phyloP scores from a whole-genome alignment of 2,113 vertebrate species.

The Theristicus caerulescens region DNA sequence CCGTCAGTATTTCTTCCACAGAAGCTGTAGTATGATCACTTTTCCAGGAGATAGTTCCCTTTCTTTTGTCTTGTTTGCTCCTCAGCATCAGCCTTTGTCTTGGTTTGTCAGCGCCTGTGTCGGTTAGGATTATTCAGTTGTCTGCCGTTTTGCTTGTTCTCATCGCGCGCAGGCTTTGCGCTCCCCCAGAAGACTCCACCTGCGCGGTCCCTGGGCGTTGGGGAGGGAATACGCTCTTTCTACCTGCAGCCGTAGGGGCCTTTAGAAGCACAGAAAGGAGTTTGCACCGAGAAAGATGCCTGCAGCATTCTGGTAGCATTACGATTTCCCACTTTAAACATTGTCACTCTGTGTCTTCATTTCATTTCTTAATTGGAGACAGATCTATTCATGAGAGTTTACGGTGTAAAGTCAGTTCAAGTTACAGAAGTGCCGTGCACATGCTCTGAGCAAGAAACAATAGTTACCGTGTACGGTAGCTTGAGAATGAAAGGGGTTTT shows the following conservation, averaged over 20 bases:
- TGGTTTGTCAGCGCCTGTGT: neutral
- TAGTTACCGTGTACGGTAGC: neutral
- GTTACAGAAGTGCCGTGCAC: conserved; percentile 12
- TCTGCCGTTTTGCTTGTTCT: neutral
- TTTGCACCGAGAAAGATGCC: conserved; percentile 1
- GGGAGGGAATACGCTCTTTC: neutral
- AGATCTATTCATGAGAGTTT: conserved; percentile 45
- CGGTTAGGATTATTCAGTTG: neutral
- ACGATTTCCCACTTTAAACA: conserved; percentile 44
- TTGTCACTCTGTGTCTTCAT: conserved; percentile 49
- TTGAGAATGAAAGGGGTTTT: neutral
- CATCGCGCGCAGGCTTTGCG: neutral
- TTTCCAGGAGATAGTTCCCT: neutral
- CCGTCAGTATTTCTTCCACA: neutral
- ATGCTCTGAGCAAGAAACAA: conserved; percentile 24
- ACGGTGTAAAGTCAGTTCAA: conserved; percentile 22
- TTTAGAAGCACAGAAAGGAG: neutral
- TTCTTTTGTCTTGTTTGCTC: neutral
- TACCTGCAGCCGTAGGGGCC: conserved; percentile 18
- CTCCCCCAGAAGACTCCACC: conserved; percentile 23
- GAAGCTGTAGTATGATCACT: neutral
- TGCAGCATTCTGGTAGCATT: conserved; percentile 44
- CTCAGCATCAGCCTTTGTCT: conserved; percentile 37
- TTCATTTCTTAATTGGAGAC: conserved; percentile 59
- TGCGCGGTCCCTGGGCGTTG: neutral